These are phyloP conservation scores for Actenoides lindsayi DNA, from an alignment of 2,113 vertebrate species.

Conservation along the genomic window DNA sequence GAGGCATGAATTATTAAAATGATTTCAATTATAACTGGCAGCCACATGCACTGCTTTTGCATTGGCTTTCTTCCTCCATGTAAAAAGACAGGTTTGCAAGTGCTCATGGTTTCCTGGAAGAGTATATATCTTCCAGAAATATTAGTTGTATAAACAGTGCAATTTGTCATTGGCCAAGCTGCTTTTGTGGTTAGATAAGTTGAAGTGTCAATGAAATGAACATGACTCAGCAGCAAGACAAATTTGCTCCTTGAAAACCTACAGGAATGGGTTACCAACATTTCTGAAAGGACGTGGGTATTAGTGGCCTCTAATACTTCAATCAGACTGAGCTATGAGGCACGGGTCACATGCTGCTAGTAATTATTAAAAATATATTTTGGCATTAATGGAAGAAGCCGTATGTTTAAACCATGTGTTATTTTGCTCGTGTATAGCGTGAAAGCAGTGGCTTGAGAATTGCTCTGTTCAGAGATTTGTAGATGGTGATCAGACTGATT, in stretches of 20 bases:
- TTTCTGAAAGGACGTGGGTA: not conserved
- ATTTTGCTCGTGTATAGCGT: not conserved
- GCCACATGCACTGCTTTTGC: not conserved
- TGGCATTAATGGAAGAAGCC: not conserved
- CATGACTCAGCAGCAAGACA: not conserved
- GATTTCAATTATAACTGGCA: slow-evolving; percentile 59
- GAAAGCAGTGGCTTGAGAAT: not conserved
- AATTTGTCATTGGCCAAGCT: not conserved
- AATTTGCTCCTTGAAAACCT: not conserved
- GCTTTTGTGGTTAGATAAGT: not conserved
- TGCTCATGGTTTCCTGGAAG: not conserved
- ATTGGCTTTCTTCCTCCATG: not conserved
- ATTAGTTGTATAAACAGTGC: not conserved
- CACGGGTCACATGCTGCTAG: not conserved
- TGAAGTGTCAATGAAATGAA: not conserved
- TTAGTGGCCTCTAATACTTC: not conserved
- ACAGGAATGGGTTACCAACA: not conserved
- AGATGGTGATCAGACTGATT: not conserved
- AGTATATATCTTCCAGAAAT: not conserved
- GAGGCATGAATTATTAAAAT: slow-evolving; percentile 71
- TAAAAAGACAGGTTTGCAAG: slow-evolving; percentile 9
- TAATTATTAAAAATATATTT: not conserved
- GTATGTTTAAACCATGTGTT: not conserved
- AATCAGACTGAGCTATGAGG: not conserved
- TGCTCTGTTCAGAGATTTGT: not conserved